A percentile compares a stretch with the other conserved stretches of the same genome.
Evolutionary conservation across 2,113 vertebrate genomes (phyloP).

Genomic region (Xerus inauris): DNA sequence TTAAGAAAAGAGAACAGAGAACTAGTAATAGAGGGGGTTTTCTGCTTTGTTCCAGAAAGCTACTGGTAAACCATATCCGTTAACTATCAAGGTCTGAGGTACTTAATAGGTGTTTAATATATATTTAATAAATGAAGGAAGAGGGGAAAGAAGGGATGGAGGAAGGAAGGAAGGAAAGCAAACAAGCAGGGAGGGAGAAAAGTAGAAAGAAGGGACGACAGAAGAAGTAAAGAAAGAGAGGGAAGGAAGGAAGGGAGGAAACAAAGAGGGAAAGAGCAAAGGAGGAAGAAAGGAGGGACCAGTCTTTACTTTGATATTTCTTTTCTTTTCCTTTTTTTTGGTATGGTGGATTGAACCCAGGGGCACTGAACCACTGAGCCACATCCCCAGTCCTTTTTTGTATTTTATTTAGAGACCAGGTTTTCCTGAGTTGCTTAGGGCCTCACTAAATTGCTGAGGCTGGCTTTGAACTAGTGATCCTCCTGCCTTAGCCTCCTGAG

Average conservation of each 20-base stretch:
- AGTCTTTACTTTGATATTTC: background rate
- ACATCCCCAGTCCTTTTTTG: too few relatives aligned
- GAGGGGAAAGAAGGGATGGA: background rate
- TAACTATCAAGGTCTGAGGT: background rate
- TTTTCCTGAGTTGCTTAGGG: too few relatives aligned
- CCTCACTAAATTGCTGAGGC: too few relatives aligned
- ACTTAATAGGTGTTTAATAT: background rate
- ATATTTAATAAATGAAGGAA: background rate
- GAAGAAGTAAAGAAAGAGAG: background rate
- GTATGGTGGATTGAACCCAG: too few relatives aligned
- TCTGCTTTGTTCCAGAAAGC: background rate
- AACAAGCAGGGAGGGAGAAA: background rate
- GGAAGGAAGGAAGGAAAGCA: background rate
- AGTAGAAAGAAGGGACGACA: too few relatives aligned
- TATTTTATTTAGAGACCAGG: too few relatives aligned
- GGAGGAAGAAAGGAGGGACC: too few relatives aligned
- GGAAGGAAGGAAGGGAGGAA: background rate
- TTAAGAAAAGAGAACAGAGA: background rate
- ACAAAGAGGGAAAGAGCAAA: background rate
- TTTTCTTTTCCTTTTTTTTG: background rate
- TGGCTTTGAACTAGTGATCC: too few relatives aligned
- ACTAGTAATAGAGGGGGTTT: background rate
- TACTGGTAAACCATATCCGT: background rate
- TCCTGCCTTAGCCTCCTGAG: too few relatives aligned
- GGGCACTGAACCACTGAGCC: too few relatives aligned